These are phyloP conservation scores for Ctenochaetus hawaiiensis DNA, from an alignment of 2,797 vertebrate genomes.

Conservation along the genomic window DNA sequence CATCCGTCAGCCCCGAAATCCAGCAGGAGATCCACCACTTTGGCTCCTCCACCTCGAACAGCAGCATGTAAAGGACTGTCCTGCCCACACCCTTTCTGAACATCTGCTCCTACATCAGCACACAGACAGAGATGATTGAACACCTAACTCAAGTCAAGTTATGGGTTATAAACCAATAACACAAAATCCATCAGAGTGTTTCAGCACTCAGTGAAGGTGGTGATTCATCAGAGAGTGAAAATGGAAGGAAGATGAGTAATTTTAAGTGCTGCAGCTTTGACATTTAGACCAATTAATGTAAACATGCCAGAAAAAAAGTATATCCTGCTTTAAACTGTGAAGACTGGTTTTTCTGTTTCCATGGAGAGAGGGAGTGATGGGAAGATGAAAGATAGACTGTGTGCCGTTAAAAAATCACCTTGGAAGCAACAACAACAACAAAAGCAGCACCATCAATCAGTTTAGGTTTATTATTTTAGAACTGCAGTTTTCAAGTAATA, in stretches of 20 bases:
- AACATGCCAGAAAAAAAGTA: background rate
- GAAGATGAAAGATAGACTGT: no score
- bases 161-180: background rate
- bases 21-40: slow-evolving; percentile 85
- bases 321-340: slow-evolving; percentile 5
- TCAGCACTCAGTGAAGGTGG: background rate
- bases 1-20: slow-evolving; percentile 90
- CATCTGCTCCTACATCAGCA: slow-evolving; percentile 86
- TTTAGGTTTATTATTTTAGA: background rate
- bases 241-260: background rate
- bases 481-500: background rate
- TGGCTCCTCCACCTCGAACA: slow-evolving; percentile 76
- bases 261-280: slow-evolving; percentile 3
- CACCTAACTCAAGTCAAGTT: background rate
- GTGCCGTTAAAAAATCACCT: no score
- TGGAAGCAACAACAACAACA: background rate
- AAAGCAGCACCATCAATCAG: background rate
- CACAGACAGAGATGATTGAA: background rate
- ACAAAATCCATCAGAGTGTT: background rate
- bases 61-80: slow-evolving; percentile 92
- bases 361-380: no score
- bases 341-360: background rate
- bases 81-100: slow-evolving; percentile 82
- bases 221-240: background rate
- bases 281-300: slow-evolving; percentile 1